These are phyloP conservation scores for Sylvia borin DNA, from an alignment of 2,797 vertebrate species.

Conservation along the genomic window DNA sequence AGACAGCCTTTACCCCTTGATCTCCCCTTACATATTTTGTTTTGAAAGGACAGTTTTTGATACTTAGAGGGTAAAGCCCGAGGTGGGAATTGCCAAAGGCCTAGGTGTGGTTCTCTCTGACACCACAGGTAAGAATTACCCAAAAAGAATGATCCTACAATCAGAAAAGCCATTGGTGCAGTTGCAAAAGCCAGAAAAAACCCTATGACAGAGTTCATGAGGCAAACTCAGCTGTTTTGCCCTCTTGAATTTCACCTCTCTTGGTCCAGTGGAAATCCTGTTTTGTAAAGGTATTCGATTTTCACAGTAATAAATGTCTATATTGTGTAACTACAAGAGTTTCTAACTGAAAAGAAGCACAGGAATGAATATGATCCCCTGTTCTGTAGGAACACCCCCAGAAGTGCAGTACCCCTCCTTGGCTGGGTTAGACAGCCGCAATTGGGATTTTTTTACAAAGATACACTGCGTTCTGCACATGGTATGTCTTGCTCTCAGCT, in stretches of 20 bases:
- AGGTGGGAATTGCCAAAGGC: background rate
- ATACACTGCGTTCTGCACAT: background rate
- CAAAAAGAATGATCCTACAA: background rate
- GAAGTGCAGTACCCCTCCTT: background rate
- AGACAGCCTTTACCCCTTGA: background rate
- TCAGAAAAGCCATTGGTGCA: background rate
- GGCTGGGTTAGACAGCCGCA: background rate
- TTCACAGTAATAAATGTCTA: background rate
- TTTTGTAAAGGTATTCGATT: background rate
- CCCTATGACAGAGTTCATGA: background rate
- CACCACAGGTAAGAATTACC: background rate
- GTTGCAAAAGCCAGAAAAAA: background rate
- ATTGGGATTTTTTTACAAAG: background rate
- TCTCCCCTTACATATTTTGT: background rate
- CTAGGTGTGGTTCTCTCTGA: background rate
- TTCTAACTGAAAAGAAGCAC: background rate
- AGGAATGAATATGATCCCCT: rapidly evolving
- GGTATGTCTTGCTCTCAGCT: background rate
- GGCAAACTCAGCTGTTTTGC: background rate
- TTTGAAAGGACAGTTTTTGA: background rate
- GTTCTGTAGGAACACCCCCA: background rate
- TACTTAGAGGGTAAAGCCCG: background rate
- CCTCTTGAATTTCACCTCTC: background rate
- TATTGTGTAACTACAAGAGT: background rate
- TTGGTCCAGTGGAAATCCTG: background rate